Conservation (phyloP, 1,140 invertebrate species). For the Brachionus paranguensis region DNA sequence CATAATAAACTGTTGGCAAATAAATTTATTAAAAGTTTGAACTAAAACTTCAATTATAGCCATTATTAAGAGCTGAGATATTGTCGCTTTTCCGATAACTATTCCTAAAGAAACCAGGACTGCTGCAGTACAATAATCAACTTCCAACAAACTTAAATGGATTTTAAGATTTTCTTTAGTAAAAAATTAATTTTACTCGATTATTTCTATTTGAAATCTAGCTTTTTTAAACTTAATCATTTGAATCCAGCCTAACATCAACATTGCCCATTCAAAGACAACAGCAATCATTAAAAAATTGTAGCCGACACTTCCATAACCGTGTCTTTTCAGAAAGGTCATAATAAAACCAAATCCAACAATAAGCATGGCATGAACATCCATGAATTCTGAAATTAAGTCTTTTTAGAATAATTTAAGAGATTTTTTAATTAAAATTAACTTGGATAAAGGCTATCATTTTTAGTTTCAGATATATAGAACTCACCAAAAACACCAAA, state of each 20-base stretch:
- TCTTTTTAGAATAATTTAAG: neutral
- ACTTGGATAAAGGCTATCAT: neutral
- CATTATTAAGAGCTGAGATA: conserved; percentile 74
- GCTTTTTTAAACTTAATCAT: neutral
- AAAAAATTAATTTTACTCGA: neutral
- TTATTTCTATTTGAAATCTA: neutral
- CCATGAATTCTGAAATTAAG: conserved; percentile 41
- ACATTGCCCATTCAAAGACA: conserved; percentile 41
- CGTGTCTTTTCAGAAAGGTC: conserved; percentile 80
- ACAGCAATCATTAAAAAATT: conserved; percentile 42
- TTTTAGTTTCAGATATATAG: neutral
- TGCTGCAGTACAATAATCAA: conserved; percentile 77
- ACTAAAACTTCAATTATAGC: conserved; percentile 71
- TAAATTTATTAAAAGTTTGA: conserved; percentile 67
- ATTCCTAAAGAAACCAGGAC: conserved; percentile 87
- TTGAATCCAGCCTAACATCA: conserved; percentile 35
- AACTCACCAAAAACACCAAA: neutral
- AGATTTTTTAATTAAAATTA: neutral
- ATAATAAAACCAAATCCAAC: conserved; percentile 87
- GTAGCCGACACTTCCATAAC: conserved; percentile 47
- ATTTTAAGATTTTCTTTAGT: no score
- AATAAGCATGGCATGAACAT: conserved; percentile 74
- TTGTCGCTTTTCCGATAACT: conserved; percentile 74
- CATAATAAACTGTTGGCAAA: conserved; percentile 61
- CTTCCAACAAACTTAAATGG: conserved; percentile 65